Percentiles rank a stretch among this genome's conserved stretches.
These are phyloP conservation scores for Linyphia triangularis DNA, from an alignment of 2,888 invertebrate genomes.

Conservation along the genomic window DNA sequence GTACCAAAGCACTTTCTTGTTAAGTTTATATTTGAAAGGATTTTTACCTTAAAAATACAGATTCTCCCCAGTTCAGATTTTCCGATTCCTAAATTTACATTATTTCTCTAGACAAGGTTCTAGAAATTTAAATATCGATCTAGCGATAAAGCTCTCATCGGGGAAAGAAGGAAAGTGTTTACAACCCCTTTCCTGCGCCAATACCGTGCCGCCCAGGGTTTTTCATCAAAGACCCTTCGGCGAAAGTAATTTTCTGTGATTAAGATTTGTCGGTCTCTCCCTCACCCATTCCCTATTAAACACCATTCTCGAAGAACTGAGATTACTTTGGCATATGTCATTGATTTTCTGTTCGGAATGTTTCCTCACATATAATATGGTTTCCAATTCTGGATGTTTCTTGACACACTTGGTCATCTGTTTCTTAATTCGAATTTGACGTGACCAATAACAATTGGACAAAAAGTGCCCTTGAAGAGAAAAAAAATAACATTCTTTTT, in stretches of 20 bases:
- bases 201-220: neutral
- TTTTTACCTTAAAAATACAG: neutral
- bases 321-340: neutral
- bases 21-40: too few species aligned
- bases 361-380: neutral
- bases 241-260: conserved; percentile 40
- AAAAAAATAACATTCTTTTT: neutral
- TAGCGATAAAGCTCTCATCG: neutral
- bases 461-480: neutral
- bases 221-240: conserved; percentile 7
- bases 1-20: too few species aligned
- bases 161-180: neutral
- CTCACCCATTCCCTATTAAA: neutral
- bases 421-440: neutral
- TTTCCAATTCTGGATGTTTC: neutral
- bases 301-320: neutral
- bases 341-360: neutral
- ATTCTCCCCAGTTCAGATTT: neutral
- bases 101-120: conserved; percentile 42
- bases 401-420: neutral
- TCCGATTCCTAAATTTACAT: conserved; percentile 33
- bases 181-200: neutral
- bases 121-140: conserved; percentile 59
- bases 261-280: conserved; percentile 9
- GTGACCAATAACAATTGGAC: neutral